These are phyloP conservation scores for Podabrus alpinus DNA, from an alignment of 2,888 invertebrate genomes.

Conservation along the genomic window DNA sequence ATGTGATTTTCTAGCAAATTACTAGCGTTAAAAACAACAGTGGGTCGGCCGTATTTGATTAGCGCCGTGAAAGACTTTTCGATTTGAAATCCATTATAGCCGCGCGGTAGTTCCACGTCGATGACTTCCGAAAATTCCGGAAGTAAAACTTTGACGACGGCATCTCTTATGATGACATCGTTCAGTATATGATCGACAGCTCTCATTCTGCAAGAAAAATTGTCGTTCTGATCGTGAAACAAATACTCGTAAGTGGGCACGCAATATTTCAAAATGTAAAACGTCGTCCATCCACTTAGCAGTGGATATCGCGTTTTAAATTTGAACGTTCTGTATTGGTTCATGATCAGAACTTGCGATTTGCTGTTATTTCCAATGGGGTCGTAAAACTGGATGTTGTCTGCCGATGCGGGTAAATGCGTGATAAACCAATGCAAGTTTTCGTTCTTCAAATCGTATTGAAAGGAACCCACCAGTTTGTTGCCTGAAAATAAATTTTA, in stretches of 20 bases:
- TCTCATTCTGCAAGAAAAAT: slow-evolving; percentile 34
- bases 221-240: slow-evolving; percentile 10
- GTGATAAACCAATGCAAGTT: slow-evolving; percentile 31
- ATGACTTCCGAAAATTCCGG: slow-evolving; percentile 34
- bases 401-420: slow-evolving; percentile 37
- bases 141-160: slow-evolving; percentile 32
- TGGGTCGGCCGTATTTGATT: slow-evolving; percentile 31
- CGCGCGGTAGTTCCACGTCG: slow-evolving; percentile 17
- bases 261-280: slow-evolving; percentile 36
- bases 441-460: neutral
- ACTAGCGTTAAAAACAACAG: slow-evolving; percentile 30
- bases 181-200: slow-evolving; percentile 38
- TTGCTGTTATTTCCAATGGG: slow-evolving; percentile 36
- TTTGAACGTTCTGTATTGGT: slow-evolving; percentile 31
- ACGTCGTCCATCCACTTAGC: slow-evolving; percentile 39
- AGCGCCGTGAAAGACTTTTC: slow-evolving; percentile 23
- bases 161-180: slow-evolving; percentile 35
- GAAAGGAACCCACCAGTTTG: slow-evolving; percentile 30
- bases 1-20: slow-evolving; percentile 36
- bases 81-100: slow-evolving; percentile 14
- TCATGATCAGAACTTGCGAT: slow-evolving; percentile 23
- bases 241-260: slow-evolving; percentile 39
- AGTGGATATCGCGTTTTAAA: slow-evolving; percentile 38
- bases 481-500: slow-evolving; percentile 32
- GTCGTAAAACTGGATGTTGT: slow-evolving; percentile 37